phyloP scores from a whole-genome alignment of 2,797 vertebrate genomes.

The Macropodus opercularis region DNA sequence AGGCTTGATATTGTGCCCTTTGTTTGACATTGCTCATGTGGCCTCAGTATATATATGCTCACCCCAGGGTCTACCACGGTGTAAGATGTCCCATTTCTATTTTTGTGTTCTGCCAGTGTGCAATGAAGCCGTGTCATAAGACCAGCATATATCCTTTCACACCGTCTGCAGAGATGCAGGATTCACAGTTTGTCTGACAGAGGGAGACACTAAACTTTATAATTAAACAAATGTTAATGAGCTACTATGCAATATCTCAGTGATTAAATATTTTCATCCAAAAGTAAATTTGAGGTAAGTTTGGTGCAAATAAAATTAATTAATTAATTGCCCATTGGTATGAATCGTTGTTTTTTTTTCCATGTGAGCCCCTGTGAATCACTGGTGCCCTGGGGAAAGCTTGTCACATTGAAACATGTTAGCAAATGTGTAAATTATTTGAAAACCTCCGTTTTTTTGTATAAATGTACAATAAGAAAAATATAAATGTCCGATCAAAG shows the following conservation, averaged over 20 bases:
- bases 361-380: too few species aligned
- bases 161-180: slow-evolving; percentile 12
- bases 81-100: slow-evolving; percentile 23
- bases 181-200: slow-evolving; percentile 2
- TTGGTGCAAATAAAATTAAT: not conserved
- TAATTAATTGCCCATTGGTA: not conserved
- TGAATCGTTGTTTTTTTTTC: too few species aligned
- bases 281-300: not conserved
- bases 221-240: too few species aligned
- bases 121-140: not conserved
- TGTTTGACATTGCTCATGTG: not conserved
- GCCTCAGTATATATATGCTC: not conserved
- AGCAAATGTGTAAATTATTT: too few species aligned
- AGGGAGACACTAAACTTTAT: too few species aligned
- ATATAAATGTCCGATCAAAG: not conserved
- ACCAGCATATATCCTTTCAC: slow-evolving; percentile 10
- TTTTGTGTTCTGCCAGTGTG: slow-evolving; percentile 7
- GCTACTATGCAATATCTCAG: too few species aligned
- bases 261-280: not conserved
- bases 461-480: too few species aligned
- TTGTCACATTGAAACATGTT: too few species aligned
- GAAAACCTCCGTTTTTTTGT: too few species aligned
- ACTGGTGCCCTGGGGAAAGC: too few species aligned
- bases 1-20: not conserved
- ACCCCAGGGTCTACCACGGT: not conserved